Evolutionary conservation across 2,888 invertebrate genomes (phyloP).

Genomic region (Itoplectis maculator): DNA sequence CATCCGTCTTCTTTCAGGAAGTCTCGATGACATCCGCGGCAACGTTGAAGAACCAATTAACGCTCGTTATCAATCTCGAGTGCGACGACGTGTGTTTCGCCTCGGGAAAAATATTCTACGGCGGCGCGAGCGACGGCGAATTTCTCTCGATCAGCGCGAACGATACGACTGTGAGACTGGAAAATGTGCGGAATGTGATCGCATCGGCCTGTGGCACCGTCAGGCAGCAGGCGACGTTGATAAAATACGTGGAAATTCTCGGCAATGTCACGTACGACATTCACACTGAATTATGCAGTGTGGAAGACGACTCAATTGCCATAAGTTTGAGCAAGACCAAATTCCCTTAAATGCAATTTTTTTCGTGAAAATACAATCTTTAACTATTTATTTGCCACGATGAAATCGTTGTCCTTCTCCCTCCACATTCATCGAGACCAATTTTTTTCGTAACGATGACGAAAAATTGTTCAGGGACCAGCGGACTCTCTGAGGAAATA

Average conservation of each 20-base stretch:
- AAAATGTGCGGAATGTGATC: conserved; percentile 52
- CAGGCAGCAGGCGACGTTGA: conserved; percentile 46
- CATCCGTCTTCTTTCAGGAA: conserved; percentile 40
- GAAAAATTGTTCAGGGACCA: too few relatives aligned
- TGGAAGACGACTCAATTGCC: conserved; percentile 13
- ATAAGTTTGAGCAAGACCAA: conserved; percentile 1
- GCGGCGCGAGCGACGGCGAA: conserved; percentile 51
- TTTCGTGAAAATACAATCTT: not conserved
- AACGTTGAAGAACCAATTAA: conserved; percentile 64
- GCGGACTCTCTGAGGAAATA: too few relatives aligned
- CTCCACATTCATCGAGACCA: not conserved
- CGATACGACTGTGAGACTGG: conserved; percentile 45
- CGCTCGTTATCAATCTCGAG: conserved; percentile 68
- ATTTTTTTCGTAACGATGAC: too few relatives aligned
- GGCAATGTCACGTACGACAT: conserved; percentile 48
- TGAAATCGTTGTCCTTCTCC: too few relatives aligned
- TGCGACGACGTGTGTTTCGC: conserved; percentile 65
- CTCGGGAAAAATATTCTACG: conserved; percentile 71
- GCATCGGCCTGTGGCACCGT: conserved; percentile 52
- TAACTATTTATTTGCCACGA: not conserved
- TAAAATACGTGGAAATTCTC: conserved; percentile 61
- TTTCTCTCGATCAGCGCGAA: conserved; percentile 59
- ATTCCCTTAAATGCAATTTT: not conserved
- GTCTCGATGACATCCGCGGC: conserved; percentile 59
- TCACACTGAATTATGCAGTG: conserved; percentile 54